Evolutionary conservation across 2,888 invertebrate genomes (phyloP), one percentile per base, ranked within the genome.

Genomic region (Ichneumoninae sp.): DNA sequence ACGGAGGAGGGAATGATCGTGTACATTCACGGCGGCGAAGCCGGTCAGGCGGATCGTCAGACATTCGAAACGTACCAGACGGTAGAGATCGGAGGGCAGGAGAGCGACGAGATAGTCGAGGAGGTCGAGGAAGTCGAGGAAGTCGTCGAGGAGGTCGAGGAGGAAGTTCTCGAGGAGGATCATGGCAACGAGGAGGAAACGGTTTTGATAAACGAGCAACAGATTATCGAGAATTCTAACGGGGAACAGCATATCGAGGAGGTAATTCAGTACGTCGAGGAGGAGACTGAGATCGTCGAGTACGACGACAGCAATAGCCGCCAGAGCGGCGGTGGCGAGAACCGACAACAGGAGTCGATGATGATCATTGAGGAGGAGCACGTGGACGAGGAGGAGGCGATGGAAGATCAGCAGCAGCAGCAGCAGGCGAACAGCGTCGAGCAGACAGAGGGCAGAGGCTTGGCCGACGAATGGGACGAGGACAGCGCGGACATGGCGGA

Each of bases 281-380:
- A 94, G 83, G 93, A 94, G 86, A 94, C 94, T 19, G 92, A 94
- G 89, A 93, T 91, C 78, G 91, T 93, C 3, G 93, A 94, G 81
- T 92, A 92, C 80, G 91, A 92, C 5, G 92, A 91, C 33, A 90
- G 89, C 60, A 82, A 72, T 50, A 74, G 85, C 33, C 66, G 68
- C n/a, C 88, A 90, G 85, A 86, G 87, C 80, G 93, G 89, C 89
- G 91, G 90, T 89, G 75, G 89, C 88, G 87, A 68, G 62, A 88
- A 83, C 78, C 91, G 93, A 88, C 88, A 86, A 88, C 90, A 91
- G 16, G 91, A 91, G 33, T 88, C 92, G 0, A 91, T 92, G 40
- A 91, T 92, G 92, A 91, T 92, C 10, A 92, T 92, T 30, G 92
- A 93, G 75, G 93, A 93, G 54, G 92, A 93, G 47, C 90, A 92